Conservation (phyloP, 2,888 invertebrate genomes). For the Ornithoptera alexandrae region DNA sequence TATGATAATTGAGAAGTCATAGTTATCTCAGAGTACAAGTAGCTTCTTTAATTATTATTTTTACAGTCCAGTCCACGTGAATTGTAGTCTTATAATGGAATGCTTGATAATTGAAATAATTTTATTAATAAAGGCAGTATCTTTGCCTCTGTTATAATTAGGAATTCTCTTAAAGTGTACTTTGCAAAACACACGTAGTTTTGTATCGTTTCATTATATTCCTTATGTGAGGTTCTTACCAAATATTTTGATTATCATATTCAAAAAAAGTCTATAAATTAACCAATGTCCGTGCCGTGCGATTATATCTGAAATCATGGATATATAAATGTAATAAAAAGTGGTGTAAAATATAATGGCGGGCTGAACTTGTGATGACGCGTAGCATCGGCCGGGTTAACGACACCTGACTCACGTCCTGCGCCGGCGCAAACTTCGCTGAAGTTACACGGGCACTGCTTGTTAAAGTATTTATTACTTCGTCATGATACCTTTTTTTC, state of each 20-base stretch:
- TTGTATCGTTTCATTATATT: background rate
- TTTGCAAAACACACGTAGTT: background rate
- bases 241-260: background rate
- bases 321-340: constrained; percentile 37
- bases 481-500: constrained; percentile 29
- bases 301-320: constrained; percentile 28
- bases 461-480: constrained; percentile 34
- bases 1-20: too few species aligned
- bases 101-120: too few species aligned
- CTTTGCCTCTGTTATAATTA: too few species aligned
- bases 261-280: background rate
- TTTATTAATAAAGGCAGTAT: too few species aligned
- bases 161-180: too few species aligned
- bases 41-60: too few species aligned
- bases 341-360: constrained; percentile 55
- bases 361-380: constrained; percentile 60
- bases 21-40: too few species aligned
- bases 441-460: constrained; percentile 50
- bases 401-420: constrained; percentile 73
- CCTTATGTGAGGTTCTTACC: too few species aligned
- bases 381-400: constrained; percentile 54
- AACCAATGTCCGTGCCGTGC: background rate
- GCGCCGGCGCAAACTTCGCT: constrained; percentile 44
- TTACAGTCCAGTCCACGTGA: too few species aligned
- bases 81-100: too few species aligned